Evolutionary conservation across 1,140 invertebrate genomes (phyloP).

Genomic region (Homalodisca vitripennis): DNA sequence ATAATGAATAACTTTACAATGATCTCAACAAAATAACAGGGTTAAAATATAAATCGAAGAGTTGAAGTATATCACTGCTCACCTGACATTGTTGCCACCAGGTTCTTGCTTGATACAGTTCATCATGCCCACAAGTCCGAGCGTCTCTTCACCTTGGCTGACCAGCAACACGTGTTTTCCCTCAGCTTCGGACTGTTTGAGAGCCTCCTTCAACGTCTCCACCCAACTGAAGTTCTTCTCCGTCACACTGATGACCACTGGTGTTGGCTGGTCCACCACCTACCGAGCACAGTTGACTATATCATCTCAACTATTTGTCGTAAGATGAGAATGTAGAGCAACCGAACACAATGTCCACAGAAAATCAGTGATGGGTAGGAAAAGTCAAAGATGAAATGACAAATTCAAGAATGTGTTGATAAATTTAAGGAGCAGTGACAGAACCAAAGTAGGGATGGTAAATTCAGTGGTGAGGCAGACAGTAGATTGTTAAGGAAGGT

Average conservation of each 20-base stretch:
- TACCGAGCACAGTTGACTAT: not conserved
- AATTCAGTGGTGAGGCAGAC: too few species aligned
- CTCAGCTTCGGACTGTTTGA: constrained; percentile 59
- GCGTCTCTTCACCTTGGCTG: constrained; percentile 62
- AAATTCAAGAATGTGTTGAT: too few species aligned
- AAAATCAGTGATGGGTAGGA: not conserved
- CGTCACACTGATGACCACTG: constrained; percentile 58
- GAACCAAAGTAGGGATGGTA: too few species aligned
- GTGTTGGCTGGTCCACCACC: constrained; percentile 45
- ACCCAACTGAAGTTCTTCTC: constrained; percentile 79
- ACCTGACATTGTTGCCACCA: constrained; percentile 71
- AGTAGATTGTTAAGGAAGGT: too few species aligned
- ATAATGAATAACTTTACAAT: not conserved
- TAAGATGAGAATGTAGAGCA: too few species aligned
- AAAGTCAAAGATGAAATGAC: too few species aligned
- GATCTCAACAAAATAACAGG: not conserved
- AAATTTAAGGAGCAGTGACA: too few species aligned
- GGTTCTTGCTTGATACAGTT: constrained; percentile 86
- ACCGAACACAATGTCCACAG: too few species aligned
- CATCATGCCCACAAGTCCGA: constrained; percentile 82
- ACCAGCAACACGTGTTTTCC: constrained; percentile 67
- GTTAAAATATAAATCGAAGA: too few species aligned
- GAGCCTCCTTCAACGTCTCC: constrained; percentile 68
- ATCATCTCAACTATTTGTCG: not conserved
- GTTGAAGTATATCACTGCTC: not conserved